Percentiles rank a stretch among this genome's conserved stretches.
These are phyloP conservation scores for Sandelia bainsii DNA, from an alignment of 2,797 vertebrate species.

Conservation along the genomic window DNA sequence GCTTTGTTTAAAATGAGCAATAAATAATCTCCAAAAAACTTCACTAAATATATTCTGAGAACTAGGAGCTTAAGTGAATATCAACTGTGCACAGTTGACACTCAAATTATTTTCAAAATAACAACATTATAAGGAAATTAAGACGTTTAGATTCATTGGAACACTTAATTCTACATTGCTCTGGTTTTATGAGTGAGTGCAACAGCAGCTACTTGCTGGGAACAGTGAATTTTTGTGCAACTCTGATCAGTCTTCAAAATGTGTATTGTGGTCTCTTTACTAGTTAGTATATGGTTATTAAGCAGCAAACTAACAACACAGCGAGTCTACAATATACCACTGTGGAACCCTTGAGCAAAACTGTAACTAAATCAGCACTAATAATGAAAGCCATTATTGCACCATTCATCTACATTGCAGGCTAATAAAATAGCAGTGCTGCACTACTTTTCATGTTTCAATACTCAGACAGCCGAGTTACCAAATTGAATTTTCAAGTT, in stretches of 20 bases:
- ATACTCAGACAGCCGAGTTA: constrained; percentile 10
- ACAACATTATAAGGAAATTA: constrained; percentile 6
- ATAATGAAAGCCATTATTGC: constrained; percentile 32
- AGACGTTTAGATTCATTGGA: neutral
- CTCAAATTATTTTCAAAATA: constrained; percentile 22
- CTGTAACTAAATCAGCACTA: neutral
- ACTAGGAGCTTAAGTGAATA: constrained; percentile 30
- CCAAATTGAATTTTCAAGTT: constrained; percentile 30
- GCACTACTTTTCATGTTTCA: constrained; percentile 17
- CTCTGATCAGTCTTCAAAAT: too few species aligned
- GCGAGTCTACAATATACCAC: neutral
- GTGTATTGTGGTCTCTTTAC: too few species aligned
- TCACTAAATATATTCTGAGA: constrained; percentile 46
- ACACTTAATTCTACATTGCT: too few species aligned
- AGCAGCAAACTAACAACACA: neutral
- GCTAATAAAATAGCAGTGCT: neutral
- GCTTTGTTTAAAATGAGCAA: constrained; percentile 51
- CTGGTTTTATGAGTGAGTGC: too few species aligned
- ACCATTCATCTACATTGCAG: constrained; percentile 29
- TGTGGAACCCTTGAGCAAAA: constrained; percentile 16
- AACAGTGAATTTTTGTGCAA: neutral
- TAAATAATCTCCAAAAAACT: constrained; percentile 56
- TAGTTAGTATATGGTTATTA: too few species aligned
- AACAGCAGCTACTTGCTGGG: neutral
- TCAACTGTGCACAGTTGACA: constrained; percentile 27